A percentile compares a stretch with the other conserved stretches of the same genome.
These are phyloP conservation scores for Macaca mulatta DNA, from an alignment of 2,113 vertebrate genomes.

Conservation along the genomic window DNA sequence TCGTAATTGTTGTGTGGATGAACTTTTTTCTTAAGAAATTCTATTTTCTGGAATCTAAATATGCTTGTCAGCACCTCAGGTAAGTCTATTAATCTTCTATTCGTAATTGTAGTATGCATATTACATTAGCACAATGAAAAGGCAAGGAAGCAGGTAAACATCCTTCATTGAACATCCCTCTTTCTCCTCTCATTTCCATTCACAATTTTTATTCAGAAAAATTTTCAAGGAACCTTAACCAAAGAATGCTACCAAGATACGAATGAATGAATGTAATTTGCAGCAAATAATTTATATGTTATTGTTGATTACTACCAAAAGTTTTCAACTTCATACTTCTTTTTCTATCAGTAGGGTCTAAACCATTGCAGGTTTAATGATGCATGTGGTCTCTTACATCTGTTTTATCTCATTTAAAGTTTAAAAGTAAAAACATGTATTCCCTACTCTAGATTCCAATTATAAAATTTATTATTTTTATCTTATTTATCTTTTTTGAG, in stretches of 20 bases:
- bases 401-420: slow-evolving; percentile 28
- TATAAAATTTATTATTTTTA: slow-evolving; percentile 4
- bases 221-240: background rate
- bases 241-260: background rate
- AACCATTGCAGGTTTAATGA: background rate
- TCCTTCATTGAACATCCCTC: background rate
- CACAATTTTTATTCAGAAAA: slow-evolving; percentile 31
- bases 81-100: background rate
- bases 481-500: no score
- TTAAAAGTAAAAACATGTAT: slow-evolving; percentile 41
- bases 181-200: background rate
- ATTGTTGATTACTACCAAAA: background rate
- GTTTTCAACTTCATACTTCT: background rate
- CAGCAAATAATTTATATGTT: background rate
- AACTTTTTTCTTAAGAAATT: slow-evolving; percentile 8
- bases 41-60: background rate
- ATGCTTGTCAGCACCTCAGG: background rate
- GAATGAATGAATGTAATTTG: background rate
- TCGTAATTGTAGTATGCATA: background rate
- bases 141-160: background rate
- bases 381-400: background rate
- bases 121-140: slow-evolving; percentile 3
- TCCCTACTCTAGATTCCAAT: background rate
- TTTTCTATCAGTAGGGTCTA: background rate
- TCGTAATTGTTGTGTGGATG: background rate